Evolutionary conservation across 1,140 invertebrate genomes (phyloP).

Genomic region (Drosophila ficusphila): DNA sequence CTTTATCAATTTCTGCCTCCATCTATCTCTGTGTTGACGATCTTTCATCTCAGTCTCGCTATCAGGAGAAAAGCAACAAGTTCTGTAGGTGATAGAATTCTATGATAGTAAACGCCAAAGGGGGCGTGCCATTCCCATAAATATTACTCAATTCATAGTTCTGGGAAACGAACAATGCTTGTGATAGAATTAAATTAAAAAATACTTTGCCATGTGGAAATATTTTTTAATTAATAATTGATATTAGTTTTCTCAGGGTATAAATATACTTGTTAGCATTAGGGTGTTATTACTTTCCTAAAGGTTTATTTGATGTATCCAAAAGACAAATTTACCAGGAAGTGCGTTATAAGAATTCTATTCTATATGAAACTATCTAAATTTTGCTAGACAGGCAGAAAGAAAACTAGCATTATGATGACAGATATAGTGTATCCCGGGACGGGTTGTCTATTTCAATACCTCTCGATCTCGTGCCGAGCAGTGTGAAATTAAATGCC

Average conservation of each 20-base stretch:
- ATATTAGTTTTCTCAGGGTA: conserved; percentile 19
- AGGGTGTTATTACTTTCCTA: too few relatives aligned
- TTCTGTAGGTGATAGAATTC: neutral
- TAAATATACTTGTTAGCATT: conserved; percentile 4
- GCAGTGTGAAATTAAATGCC: conserved; percentile 38
- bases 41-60: conserved; percentile 6
- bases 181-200: conserved; percentile 26
- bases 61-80: conserved; percentile 24
- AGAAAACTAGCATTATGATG: too few relatives aligned
- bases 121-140: conserved; percentile 3
- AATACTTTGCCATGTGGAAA: conserved; percentile 40
- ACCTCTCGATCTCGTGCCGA: conserved; percentile 20
- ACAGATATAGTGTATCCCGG: conserved; percentile 9
- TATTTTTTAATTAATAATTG: conserved; percentile 37
- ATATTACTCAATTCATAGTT: neutral
- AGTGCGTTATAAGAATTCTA: too few relatives aligned
- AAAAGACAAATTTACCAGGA: too few relatives aligned
- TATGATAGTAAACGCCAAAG: neutral
- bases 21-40: conserved; percentile 8
- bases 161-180: conserved; percentile 8
- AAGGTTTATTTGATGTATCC: too few relatives aligned
- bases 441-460: conserved; percentile 7
- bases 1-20: conserved; percentile 31
- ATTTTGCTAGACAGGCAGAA: too few relatives aligned
- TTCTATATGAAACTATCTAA: too few relatives aligned